Base-by-base conservation (phyloP, 2,113 vertebrate species). In the Pangasianodon gigas region DNA sequence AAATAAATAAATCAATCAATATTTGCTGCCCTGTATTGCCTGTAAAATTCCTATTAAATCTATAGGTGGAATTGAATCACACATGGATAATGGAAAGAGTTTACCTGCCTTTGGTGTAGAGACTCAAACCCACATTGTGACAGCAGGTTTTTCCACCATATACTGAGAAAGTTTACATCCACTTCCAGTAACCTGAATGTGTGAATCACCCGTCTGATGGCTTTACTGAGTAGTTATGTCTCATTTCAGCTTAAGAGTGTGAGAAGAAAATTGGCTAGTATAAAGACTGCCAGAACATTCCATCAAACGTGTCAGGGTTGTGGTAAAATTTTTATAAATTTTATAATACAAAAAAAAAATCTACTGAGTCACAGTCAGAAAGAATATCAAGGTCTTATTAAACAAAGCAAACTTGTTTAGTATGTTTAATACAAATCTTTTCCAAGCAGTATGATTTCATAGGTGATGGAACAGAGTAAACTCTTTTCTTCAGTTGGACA, bases 181-280 rank as follows among this genome's bases (percentile, higher is more conserved):
- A 37, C 88, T 95, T 95, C 94, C 94, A 94, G 95, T 93, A 95
- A 96, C 46, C 82, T 89, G 46, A 46, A 65, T n/a, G n/a, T 91
- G 44, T 62, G 67, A 87, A 89, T 93, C 69, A 92, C 82, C 88
- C 75, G 19, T 14, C 56, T 60, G 52, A 88, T 87, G 80, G 21
- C 54, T 65, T 46, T 46, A 67, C 32, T 60, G 62, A 69, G 56
- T 4, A 85, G 75, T 26, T 67, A 21, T 32, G 26, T 81, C 6
- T 90, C 21, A 71, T 86, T 51, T 88, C 10, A 86, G 37, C 41
- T 54, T 60, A 41, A 41, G 56, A 82, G 26, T 79, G 19, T 62
- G 51, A 88, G 81, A 58, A 19, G 4, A 14, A 44, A 51, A 81
- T 24, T 41, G 41, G 37, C 44, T 67, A 44, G 54, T 48, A 62